phyloP scores from a whole-genome alignment of 1,140 invertebrate genomes.

The Trinorchestia longiramus region DNA sequence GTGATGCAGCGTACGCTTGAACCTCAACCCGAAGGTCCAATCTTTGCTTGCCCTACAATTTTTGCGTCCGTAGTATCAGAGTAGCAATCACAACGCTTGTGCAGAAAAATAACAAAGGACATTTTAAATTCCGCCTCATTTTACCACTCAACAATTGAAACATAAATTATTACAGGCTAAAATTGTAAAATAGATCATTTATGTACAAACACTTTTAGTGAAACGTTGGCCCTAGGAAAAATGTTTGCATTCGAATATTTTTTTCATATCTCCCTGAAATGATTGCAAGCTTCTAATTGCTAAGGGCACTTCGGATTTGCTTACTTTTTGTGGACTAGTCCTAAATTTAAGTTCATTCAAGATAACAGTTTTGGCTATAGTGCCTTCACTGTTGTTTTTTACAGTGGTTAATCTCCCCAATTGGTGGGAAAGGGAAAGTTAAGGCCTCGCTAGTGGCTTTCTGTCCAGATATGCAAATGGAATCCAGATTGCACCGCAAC shows the following conservation, averaged over 20 bases:
- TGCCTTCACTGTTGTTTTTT: not conserved
- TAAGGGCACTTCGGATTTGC: not conserved
- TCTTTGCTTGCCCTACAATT: too few species aligned
- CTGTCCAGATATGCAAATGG: not conserved
- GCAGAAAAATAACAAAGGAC: too few species aligned
- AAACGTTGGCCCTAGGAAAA: not conserved
- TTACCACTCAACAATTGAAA: not conserved
- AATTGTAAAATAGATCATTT: not conserved
- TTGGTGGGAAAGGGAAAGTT: not conserved
- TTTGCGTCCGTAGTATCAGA: too few species aligned
- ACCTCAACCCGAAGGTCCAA: too few species aligned
- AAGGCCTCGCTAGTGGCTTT: not conserved
- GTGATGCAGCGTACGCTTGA: too few species aligned
- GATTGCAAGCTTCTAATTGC: not conserved
- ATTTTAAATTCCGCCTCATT: not conserved
- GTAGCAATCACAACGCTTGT: too few species aligned
- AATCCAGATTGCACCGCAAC: not conserved
- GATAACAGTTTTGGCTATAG: not conserved
- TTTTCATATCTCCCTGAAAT: not conserved
- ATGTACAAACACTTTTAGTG: not conserved
- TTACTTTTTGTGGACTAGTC: not conserved
- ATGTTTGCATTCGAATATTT: not conserved
- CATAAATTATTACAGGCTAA: not conserved
- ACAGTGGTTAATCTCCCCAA: not conserved
- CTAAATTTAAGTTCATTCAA: not conserved